Conservation (phyloP, 2,888 invertebrate genomes). For the Cryptocephalus primarius region DNA sequence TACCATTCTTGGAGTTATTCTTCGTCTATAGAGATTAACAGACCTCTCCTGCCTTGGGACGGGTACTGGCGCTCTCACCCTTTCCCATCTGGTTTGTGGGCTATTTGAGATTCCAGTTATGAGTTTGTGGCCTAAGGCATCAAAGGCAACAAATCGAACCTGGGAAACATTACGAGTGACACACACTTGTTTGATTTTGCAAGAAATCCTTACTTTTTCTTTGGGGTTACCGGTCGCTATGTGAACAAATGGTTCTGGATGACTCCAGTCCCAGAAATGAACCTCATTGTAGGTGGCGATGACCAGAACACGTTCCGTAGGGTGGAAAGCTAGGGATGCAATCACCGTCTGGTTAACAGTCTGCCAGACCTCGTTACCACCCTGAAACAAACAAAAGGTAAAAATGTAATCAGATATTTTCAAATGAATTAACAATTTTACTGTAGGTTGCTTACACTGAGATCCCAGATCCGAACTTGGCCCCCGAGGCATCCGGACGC, state of each 20-base stretch:
- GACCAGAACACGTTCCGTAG: slow-evolving; percentile 68
- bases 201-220: slow-evolving; percentile 53
- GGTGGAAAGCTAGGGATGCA: slow-evolving; percentile 81
- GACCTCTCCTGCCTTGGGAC: slow-evolving; percentile 29
- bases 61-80: slow-evolving; percentile 32
- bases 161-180: slow-evolving; percentile 12
- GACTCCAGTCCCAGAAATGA: slow-evolving; percentile 85
- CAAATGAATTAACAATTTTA: background rate
- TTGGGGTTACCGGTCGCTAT: slow-evolving; percentile 63
- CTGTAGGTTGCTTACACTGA: slow-evolving; percentile 41
- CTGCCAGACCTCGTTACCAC: slow-evolving; percentile 77
- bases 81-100: slow-evolving; percentile 43
- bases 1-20: slow-evolving; percentile 29
- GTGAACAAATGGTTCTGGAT: slow-evolving; percentile 62
- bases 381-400: slow-evolving; percentile 38
- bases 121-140: slow-evolving; percentile 66
- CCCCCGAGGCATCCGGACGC: slow-evolving; percentile 84
- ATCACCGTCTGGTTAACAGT: slow-evolving; percentile 63
- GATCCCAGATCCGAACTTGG: slow-evolving; percentile 83
- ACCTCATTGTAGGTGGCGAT: slow-evolving; percentile 77
- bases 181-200: background rate
- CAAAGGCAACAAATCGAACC: slow-evolving; percentile 72
- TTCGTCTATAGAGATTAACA: slow-evolving; percentile 27
- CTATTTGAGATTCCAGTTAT: slow-evolving; percentile 74
- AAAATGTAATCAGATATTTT: too few species aligned